Evolutionary conservation across 2,888 invertebrate genomes (phyloP), one percentile per base, ranked within the genome.

Genomic region (Pocota personata): DNA sequence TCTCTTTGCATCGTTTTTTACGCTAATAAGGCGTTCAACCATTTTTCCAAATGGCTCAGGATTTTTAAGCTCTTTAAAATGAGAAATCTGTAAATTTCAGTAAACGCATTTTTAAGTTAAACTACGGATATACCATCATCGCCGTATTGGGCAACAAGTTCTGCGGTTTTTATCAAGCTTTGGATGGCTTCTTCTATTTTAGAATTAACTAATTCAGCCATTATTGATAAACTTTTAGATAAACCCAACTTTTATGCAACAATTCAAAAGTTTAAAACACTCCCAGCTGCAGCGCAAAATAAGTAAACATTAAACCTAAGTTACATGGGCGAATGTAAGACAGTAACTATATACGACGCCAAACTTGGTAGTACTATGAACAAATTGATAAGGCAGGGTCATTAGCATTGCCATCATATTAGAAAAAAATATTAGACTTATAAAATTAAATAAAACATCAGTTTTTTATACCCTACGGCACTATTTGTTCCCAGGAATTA

Each of bases 181-280:
- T 87, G 87, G 3, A 87, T 73, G 2, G 89, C 88, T 69, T 89
- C 88, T 76, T 89, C 89, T 76, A 92, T 90, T 91, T 92, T 93
- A 88, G 91, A 67, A 32, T 84, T 87, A 4, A 90, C 55, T 72
- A 88, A 5, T 50, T 82, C 55, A 0, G 86, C 7, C 86, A 86
- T 86, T 30, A 8, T 35, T 0, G 14, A 21, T n/a, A n/a, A n/a
- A n/a, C n/a, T 14, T n/a, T 37, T 16, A 40, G 14, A 40, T 14
- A 14, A n/a, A n/a, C n/a, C n/a, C n/a, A n/a, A n/a, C n/a, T 43
- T 43, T 14, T 2, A 16, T 19, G 7, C 6, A 16, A 7, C 1
- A 40, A 16, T 16, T 7, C n/a, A 16, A 16, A 43, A n/a, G 14
- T 40, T 6, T 14, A 46, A 46, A 19, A 37, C 3, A n/a, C 2